Percentiles rank a stretch among this genome's conserved stretches.
Evolutionary conservation across 2,113 vertebrate species (phyloP).

Genomic region (Nesogale talazaci): DNA sequence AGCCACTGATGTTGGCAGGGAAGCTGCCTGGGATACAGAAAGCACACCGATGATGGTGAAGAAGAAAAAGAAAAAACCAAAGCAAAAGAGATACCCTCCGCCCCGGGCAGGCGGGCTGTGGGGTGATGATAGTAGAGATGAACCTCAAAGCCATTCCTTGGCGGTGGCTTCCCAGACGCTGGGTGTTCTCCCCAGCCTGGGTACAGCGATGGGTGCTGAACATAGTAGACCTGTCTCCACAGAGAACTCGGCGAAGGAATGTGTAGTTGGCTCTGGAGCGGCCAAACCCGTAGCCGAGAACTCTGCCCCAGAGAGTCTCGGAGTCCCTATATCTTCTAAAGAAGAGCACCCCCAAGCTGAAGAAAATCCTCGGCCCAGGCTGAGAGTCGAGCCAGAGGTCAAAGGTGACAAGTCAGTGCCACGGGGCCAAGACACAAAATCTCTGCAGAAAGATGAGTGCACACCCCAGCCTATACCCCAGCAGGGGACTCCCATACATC

Average conservation of each 20-base stretch:
- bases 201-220: not conserved
- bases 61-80: conserved; percentile 89
- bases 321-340: not conserved
- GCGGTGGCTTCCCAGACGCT: not conserved
- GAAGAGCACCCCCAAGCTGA: fast-evolving
- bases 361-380: fast-evolving
- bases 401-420: not conserved
- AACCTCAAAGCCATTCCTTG: not conserved
- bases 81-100: conserved; percentile 82
- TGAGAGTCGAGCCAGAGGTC: not conserved
- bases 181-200: fast-evolving
- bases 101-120: conserved; percentile 71
- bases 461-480: not conserved
- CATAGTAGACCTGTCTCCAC: not conserved
- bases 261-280: not conserved
- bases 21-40: conserved; percentile 83
- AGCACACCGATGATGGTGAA: conserved; percentile 71
- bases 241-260: conserved; percentile 32
- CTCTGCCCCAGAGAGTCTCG: fast-evolving
- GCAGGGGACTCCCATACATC: not conserved
- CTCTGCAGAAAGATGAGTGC: not conserved
- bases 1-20: conserved; percentile 62
- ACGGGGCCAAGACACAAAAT: conserved; percentile 5
- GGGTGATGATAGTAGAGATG: conserved; percentile 10
- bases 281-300: fast-evolving